Evolutionary conservation across 2,888 invertebrate genomes (phyloP).

Genomic region (Dexiosoma caninum): DNA sequence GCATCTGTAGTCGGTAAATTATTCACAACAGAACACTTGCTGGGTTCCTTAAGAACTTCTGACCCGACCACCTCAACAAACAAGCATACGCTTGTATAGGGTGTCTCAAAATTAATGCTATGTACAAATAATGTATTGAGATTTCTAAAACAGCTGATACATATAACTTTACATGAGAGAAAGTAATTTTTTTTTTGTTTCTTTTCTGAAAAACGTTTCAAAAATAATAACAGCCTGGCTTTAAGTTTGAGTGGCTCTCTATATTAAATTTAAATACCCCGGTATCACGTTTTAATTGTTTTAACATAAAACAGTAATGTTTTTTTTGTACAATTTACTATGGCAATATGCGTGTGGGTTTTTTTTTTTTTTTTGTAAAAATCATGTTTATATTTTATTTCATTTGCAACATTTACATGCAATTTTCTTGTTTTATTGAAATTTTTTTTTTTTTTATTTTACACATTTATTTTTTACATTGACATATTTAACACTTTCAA

Average conservation of each 20-base stretch:
- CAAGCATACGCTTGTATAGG: constrained; percentile 4
- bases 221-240: too few species aligned
- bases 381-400: constrained; percentile 25
- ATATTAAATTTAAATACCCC: too few species aligned
- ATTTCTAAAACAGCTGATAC: too few species aligned
- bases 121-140: constrained; percentile 29
- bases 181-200: constrained; percentile 9
- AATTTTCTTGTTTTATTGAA: background rate
- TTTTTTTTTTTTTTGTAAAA: constrained; percentile 57
- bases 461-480: constrained; percentile 67
- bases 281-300: too few species aligned
- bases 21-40: background rate
- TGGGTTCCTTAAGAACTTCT: background rate
- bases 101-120: background rate
- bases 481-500: constrained; percentile 70
- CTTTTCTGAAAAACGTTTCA: too few species aligned
- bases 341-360: background rate
- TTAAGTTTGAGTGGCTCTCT: too few species aligned
- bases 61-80: constrained; percentile 26
- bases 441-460: constrained; percentile 4
- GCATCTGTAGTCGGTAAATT: too few species aligned
- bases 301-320: background rate
- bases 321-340: background rate
- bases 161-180: too few species aligned
- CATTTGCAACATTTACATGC: constrained; percentile 12